phyloP scores from a whole-genome alignment of 2,113 vertebrate genomes.

The Procavia capensis region DNA sequence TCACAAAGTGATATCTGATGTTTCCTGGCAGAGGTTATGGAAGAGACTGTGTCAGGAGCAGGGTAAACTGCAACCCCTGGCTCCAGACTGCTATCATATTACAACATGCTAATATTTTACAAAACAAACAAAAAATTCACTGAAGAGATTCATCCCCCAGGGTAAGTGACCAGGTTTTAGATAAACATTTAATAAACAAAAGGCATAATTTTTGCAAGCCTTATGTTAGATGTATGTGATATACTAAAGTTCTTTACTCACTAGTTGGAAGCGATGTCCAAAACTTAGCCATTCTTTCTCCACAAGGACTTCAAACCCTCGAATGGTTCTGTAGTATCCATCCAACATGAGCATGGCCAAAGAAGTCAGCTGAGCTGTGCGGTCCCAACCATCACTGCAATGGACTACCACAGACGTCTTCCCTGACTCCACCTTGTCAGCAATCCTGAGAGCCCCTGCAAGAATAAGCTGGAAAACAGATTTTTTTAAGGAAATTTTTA shows the following conservation, averaged over 20 bases:
- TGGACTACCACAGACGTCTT: conserved; percentile 98
- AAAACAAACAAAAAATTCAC: neutral
- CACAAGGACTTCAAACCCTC: conserved; percentile 95
- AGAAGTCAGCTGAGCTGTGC: conserved; percentile 96
- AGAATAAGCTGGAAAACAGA: conserved; percentile 91
- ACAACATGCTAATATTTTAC: neutral
- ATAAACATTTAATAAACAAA: neutral
- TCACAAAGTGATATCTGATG: neutral
- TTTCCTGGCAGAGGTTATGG: neutral
- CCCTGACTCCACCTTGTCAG: conserved; percentile 97
- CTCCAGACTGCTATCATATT: neutral
- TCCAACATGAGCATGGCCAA: conserved; percentile 97
- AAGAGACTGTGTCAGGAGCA: neutral
- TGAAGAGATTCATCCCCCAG: neutral
- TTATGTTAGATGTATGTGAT: neutral
- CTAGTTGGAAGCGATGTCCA: conserved; percentile 97
- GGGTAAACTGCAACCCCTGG: neutral
- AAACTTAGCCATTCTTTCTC: conserved; percentile 99
- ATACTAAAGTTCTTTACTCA: conserved; percentile 82
- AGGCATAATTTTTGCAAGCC: neutral
- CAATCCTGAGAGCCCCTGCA: conserved; percentile 95
- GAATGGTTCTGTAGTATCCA: conserved; percentile 94
- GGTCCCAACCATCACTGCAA: conserved; percentile 98
- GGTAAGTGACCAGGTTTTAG: neutral
- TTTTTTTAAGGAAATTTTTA: neutral